Conservation (phyloP, 2,113 vertebrate species). For the Otolemur garnettii region DNA sequence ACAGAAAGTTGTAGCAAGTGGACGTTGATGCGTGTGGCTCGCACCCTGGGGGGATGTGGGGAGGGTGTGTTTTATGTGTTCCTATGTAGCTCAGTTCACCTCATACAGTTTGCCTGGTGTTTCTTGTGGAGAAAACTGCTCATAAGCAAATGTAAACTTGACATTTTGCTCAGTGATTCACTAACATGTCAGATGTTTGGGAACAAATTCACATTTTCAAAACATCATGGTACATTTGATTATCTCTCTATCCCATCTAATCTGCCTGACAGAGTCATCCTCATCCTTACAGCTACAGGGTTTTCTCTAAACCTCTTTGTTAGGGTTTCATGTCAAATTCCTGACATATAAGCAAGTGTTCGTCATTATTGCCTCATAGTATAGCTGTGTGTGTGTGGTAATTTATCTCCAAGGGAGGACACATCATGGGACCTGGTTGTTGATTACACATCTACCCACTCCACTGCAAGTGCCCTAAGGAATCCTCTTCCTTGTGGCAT, state of each 20-base stretch:
- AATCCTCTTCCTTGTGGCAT: not conserved
- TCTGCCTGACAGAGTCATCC: too few relatives aligned
- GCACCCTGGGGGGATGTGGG: not conserved
- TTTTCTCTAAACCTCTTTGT: not conserved
- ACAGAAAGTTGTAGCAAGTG: accelerated
- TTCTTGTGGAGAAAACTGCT: not conserved
- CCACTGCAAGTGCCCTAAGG: accelerated
- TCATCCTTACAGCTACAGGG: not conserved
- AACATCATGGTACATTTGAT: not conserved
- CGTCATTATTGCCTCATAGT: not conserved
- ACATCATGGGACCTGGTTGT: not conserved
- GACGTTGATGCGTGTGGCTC: not conserved
- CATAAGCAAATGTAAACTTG: not conserved
- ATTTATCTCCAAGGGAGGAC: not conserved
- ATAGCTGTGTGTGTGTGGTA: not conserved
- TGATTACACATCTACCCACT: not conserved
- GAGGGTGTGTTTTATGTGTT: not conserved
- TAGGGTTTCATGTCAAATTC: not conserved
- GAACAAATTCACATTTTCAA: not conserved
- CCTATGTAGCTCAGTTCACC: not conserved
- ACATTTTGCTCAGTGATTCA: not conserved
- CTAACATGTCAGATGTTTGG: too few relatives aligned
- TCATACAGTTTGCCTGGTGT: not conserved
- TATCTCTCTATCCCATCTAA: not conserved
- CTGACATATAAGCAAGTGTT: not conserved